These are phyloP conservation scores for Tiphia femorata DNA, from an alignment of 2,888 invertebrate genomes.

Conservation along the genomic window DNA sequence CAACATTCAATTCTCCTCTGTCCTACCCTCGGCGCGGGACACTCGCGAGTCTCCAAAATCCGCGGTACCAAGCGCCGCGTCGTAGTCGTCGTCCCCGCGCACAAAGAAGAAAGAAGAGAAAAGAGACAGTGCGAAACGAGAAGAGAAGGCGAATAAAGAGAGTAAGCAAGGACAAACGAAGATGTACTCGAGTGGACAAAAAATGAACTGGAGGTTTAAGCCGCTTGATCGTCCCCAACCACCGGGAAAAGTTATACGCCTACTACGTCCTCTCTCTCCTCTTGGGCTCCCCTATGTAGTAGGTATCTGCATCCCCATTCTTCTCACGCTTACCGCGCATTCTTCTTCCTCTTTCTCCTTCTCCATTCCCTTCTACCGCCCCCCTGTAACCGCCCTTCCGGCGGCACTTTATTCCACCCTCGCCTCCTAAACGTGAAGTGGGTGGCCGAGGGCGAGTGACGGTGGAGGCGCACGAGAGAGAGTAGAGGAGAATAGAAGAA, in stretches of 20 bases:
- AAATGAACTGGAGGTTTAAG: slow-evolving; percentile 16
- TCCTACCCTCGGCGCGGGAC: no score
- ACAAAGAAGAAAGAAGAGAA: not conserved
- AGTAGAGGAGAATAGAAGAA: no score
- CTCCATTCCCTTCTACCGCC: slow-evolving; percentile 19
- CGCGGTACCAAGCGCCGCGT: no score
- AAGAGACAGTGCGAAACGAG: not conserved
- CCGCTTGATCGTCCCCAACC: slow-evolving; percentile 31
- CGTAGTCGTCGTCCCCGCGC: no score
- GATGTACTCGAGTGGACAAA: not conserved
- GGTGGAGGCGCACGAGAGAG: not conserved
- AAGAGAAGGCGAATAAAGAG: not conserved
- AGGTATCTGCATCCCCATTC: slow-evolving; percentile 3
- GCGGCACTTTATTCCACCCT: slow-evolving; percentile 48
- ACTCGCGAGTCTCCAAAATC: no score
- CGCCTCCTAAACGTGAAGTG: slow-evolving; percentile 15
- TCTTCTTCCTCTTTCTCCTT: slow-evolving; percentile 4
- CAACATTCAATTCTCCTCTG: no score
- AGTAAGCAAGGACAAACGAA: not conserved
- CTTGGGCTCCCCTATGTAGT: no score
- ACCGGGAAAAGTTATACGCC: slow-evolving; percentile 15
- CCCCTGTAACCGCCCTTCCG: slow-evolving; percentile 36
- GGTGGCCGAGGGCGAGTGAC: slow-evolving; percentile 3
- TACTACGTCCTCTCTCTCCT: slow-evolving; percentile 11
- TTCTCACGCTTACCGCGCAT: not conserved